Evolutionary conservation across 2,797 vertebrate species (phyloP).

Genomic region (Crocidura indochinensis): DNA sequence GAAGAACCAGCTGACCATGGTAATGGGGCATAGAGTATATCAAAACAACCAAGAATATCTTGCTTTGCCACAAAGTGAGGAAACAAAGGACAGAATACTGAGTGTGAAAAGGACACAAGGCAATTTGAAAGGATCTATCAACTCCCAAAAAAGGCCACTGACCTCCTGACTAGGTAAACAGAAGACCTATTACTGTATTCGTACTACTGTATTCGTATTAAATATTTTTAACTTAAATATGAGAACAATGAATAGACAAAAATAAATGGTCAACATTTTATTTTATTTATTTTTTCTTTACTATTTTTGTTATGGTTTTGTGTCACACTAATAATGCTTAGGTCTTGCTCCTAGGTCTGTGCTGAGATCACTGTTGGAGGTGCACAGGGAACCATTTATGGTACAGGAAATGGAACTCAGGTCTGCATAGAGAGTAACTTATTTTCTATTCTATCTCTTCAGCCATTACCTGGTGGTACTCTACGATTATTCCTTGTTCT

Average conservation of each 20-base stretch:
- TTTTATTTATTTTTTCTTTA: no score
- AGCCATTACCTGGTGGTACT: no score
- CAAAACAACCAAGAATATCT: not conserved
- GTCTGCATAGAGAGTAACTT: no score
- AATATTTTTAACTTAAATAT: not conserved
- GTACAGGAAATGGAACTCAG: no score
- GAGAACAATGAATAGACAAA: not conserved
- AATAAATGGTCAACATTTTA: not conserved
- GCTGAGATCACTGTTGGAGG: no score
- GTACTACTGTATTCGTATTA: not conserved
- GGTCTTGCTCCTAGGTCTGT: no score
- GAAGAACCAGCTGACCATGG: not conserved
- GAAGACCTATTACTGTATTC: not conserved
- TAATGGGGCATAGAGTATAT: not conserved
- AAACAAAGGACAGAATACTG: not conserved
- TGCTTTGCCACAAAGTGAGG: not conserved
- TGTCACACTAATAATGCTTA: no score
- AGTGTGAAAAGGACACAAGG: no score
- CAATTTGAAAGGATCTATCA: not conserved
- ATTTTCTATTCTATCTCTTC: no score
- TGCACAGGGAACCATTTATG: no score
- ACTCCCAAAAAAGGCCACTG: not conserved
- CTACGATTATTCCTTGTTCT: no score
- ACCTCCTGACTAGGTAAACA: not conserved
- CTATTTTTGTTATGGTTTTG: no score